Evolutionary conservation across 2,888 invertebrate genomes (phyloP).

Genomic region (Sturmia bella): DNA sequence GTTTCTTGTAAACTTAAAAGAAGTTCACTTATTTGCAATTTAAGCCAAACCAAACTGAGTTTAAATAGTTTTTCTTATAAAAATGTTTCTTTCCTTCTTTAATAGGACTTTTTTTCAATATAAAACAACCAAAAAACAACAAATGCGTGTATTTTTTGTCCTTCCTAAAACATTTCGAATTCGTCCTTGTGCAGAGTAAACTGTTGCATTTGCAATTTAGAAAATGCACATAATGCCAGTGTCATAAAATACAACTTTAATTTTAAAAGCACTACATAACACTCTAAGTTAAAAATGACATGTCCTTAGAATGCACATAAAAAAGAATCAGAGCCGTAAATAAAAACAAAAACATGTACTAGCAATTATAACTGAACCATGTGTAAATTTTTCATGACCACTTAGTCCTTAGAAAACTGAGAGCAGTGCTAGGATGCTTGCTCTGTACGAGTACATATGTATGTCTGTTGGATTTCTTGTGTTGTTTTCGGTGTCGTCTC

Average conservation of each 20-base stretch:
- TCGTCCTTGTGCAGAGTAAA: conserved; percentile 22
- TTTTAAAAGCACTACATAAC: conserved; percentile 43
- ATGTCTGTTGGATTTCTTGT: conserved; percentile 40
- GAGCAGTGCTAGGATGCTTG: conserved; percentile 28
- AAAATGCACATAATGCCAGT: conserved; percentile 17
- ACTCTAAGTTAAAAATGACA: conserved; percentile 45
- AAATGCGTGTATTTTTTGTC: not conserved
- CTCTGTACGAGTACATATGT: conserved; percentile 18
- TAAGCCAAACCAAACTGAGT: too few relatives aligned
- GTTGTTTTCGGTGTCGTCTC: conserved; percentile 4
- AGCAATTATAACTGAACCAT: conserved; percentile 64
- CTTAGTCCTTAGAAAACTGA: conserved; percentile 53
- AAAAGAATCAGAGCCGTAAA: conserved; percentile 24
- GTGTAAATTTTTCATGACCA: conserved; percentile 68
- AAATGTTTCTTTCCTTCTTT: too few relatives aligned
- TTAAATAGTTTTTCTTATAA: too few relatives aligned
- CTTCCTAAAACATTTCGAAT: not conserved
- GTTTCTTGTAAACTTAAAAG: too few relatives aligned
- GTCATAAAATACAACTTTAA: conserved; percentile 44
- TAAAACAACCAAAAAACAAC: not conserved
- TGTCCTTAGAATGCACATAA: conserved; percentile 36
- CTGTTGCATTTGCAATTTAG: conserved; percentile 44
- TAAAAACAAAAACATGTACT: conserved; percentile 60
- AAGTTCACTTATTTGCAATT: too few relatives aligned
- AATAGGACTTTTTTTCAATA: too few relatives aligned